phyloP scores from a whole-genome alignment of 2,797 vertebrate species.

The Oophaga sylvatica region DNA sequence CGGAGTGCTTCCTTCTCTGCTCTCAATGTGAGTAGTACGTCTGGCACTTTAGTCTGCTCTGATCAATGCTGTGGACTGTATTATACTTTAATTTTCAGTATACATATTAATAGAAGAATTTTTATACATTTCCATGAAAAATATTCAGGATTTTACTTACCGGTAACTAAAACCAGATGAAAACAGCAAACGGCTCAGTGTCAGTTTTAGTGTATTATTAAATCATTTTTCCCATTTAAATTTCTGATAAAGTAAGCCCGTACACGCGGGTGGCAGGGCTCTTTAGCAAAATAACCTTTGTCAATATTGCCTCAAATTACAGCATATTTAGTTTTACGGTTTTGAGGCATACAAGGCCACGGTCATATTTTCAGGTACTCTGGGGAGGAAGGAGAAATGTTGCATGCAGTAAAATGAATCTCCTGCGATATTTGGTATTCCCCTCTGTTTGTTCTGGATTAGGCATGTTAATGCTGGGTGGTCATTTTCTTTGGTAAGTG shows the following conservation, averaged over 20 bases:
- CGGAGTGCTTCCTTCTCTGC: neutral
- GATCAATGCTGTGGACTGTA: neutral
- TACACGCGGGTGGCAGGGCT: slow-evolving; percentile 46
- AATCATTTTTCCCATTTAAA: slow-evolving; percentile 42
- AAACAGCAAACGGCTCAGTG: neutral
- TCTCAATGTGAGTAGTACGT: neutral
- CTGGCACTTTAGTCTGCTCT: neutral
- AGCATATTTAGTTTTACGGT: slow-evolving; percentile 50
- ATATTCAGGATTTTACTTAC: slow-evolving; percentile 9
- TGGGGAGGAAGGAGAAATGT: slow-evolving; percentile 45
- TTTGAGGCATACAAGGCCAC: neutral
- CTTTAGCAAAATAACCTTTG: slow-evolving; percentile 36
- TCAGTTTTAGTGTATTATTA: slow-evolving; percentile 36
- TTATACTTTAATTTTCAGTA: neutral
- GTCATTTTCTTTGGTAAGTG: slow-evolving; percentile 41
- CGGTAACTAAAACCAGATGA: slow-evolving; percentile 39
- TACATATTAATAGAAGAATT: slow-evolving; percentile 24
- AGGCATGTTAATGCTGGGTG: slow-evolving; percentile 44
- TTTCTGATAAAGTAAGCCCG: slow-evolving; percentile 45
- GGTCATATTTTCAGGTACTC: slow-evolving; percentile 43
- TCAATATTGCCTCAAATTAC: slow-evolving; percentile 48
- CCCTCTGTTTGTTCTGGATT: slow-evolving; percentile 42
- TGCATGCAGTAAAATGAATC: slow-evolving; percentile 43
- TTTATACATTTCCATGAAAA: slow-evolving; percentile 30
- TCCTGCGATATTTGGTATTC: slow-evolving; percentile 7